Conservation (phyloP, 2,113 vertebrate species). For the Anser brachyrhynchus region DNA sequence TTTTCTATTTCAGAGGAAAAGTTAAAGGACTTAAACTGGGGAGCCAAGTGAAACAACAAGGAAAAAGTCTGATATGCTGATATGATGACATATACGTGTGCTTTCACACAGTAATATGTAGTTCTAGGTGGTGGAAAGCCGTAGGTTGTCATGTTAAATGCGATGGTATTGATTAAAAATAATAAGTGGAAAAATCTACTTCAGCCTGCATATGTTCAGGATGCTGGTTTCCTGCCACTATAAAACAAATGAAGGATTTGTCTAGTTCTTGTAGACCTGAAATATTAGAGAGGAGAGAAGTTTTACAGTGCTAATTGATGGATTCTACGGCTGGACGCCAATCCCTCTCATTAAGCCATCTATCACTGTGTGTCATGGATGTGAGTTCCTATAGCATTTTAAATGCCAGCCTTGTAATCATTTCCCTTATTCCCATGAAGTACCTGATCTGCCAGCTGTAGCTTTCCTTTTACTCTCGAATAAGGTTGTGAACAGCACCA, state of each 20-base stretch:
- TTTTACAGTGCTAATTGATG: slow-evolving; percentile 30
- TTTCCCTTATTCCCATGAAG: slow-evolving; percentile 28
- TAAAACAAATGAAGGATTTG: slow-evolving; percentile 28
- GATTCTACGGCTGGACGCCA: not conserved
- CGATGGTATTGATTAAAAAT: slow-evolving; percentile 32
- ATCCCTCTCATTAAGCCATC: slow-evolving; percentile 19
- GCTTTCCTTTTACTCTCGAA: slow-evolving; percentile 4
- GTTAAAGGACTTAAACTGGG: not conserved
- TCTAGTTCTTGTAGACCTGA: slow-evolving; percentile 13
- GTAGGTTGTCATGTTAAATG: not conserved
- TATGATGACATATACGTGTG: not conserved
- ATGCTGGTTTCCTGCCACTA: not conserved
- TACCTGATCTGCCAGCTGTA: not conserved
- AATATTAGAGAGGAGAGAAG: not conserved
- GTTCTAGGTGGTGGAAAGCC: not conserved
- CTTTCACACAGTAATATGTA: not conserved
- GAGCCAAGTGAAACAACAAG: not conserved
- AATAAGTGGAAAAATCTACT: slow-evolving; percentile 12
- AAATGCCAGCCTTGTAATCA: slow-evolving; percentile 57
- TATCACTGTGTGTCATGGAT: not conserved
- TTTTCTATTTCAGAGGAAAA: not conserved
- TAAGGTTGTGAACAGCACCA: not conserved
- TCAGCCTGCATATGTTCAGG: not conserved
- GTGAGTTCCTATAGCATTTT: slow-evolving; percentile 22
- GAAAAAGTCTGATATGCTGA: not conserved